Conservation (phyloP, 2,888 invertebrate species). For the Mesopsocus fuscifrons region DNA sequence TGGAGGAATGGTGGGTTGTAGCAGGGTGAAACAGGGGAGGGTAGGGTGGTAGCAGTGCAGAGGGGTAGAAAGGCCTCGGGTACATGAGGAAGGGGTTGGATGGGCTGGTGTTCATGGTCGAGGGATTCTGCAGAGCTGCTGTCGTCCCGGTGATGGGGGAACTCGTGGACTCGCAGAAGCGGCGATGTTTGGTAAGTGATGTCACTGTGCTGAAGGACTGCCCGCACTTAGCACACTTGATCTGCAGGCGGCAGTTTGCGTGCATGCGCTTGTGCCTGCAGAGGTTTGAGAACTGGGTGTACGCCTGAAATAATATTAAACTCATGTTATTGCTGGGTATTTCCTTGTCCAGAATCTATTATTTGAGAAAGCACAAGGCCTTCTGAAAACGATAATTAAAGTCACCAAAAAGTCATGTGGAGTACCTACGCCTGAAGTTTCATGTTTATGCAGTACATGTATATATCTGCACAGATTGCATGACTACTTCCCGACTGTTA, state of each 20-base stretch:
- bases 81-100: slow-evolving; percentile 45
- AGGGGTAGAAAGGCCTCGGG: slow-evolving; percentile 28
- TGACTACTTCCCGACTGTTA: too few relatives aligned
- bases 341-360: too few relatives aligned
- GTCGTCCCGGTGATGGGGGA: slow-evolving; percentile 16
- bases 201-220: slow-evolving; percentile 84
- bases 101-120: slow-evolving; percentile 18
- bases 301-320: slow-evolving; percentile 41
- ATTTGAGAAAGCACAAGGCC: too few relatives aligned
- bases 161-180: slow-evolving; percentile 78
- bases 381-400: too few relatives aligned
- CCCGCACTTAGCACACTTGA: slow-evolving; percentile 86
- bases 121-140: slow-evolving; percentile 20
- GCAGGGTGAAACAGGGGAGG: slow-evolving; percentile 17
- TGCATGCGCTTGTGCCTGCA: slow-evolving; percentile 99
- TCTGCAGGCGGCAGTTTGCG: slow-evolving; percentile 80
- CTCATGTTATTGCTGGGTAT: slow-evolving; percentile 2
- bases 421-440: too few relatives aligned
- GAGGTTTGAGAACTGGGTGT: slow-evolving; percentile 98
- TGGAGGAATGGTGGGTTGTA: slow-evolving; percentile 21
- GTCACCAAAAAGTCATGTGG: too few relatives aligned
- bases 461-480: too few relatives aligned
- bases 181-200: slow-evolving; percentile 84
- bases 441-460: too few relatives aligned
- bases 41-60: slow-evolving; percentile 38